Base-by-base conservation (phyloP, 1,140 invertebrate genomes). In the Coelopa frigida region DNA sequence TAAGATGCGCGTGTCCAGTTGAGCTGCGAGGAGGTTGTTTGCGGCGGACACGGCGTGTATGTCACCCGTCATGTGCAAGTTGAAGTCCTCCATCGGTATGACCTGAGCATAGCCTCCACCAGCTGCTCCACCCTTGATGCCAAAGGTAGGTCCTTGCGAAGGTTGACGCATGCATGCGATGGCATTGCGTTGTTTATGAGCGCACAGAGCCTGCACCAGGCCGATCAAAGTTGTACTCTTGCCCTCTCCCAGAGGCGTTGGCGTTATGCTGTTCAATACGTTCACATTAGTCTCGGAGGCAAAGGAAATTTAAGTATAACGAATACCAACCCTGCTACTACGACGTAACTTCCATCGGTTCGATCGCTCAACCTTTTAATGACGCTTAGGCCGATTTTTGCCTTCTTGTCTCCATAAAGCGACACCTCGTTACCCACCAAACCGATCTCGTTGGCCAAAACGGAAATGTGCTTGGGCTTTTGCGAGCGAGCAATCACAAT, bases 1-100 rank as follows among this genome's bases (percentile, higher is more conserved):
- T 73, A 98, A 98, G 57, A 95, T 93, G 58, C 95, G 78, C 3
- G 94, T 87, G 70, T 98, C 94, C 55, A 94, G 75, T 62, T 92
- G 87, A 4, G 95, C 95, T 15, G 96, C 94, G 1, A 99, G 70
- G 5, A 99, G 74, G 74, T 99, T 99, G 72, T 99, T 98, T 6
- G 97, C 96, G 4, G 94, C 94, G 1, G 89, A 89, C 4, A 99
- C 87, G 1, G 96, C 96, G 71, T 99, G 97, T 53, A 99, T 98
- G 65, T 99, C 97, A 14, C 95, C 97, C 6, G 96, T 99, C 37
- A 99, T 74, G 72, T 99, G 97, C 8, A 99, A 78, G 73, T 99
- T 99, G 69, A 99, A 98, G 59, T 99, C 97, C 73, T 99, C 95
- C 97, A 99, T 99, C 1, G 97, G 96, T 57, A 99, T 98, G 0